Percentiles rank a stretch among this genome's conserved stretches.
phyloP scores from a whole-genome alignment of 2,888 invertebrate genomes.

The Ennomos quercinarius region DNA sequence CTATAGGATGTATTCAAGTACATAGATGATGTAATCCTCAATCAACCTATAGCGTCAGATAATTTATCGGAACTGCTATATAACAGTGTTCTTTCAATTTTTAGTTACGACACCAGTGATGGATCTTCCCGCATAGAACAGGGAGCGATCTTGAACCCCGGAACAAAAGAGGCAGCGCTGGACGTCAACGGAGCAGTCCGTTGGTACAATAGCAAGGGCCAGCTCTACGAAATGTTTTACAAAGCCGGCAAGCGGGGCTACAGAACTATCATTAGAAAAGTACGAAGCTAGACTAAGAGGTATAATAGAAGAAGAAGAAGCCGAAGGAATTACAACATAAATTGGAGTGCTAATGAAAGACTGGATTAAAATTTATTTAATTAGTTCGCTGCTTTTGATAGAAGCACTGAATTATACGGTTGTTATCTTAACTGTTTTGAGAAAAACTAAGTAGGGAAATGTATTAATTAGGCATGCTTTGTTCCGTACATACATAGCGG shows the following conservation, averaged over 20 bases:
- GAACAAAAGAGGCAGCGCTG: slow-evolving; percentile 69
- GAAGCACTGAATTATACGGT: neutral
- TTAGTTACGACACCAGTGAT: slow-evolving; percentile 81
- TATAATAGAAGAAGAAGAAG: neutral
- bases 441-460: too few species aligned
- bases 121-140: slow-evolving; percentile 83
- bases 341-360: slow-evolving; percentile 32
- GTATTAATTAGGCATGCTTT: too few species aligned
- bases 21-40: too few species aligned
- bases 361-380: slow-evolving; percentile 38
- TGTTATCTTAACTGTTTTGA: too few species aligned
- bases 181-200: slow-evolving; percentile 76
- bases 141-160: slow-evolving; percentile 67
- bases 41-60: neutral
- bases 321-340: slow-evolving; percentile 20
- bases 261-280: slow-evolving; percentile 75
- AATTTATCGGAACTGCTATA: too few species aligned
- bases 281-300: slow-evolving; percentile 40
- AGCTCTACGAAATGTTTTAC: slow-evolving; percentile 80
- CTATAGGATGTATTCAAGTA: too few species aligned
- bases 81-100: slow-evolving; percentile 37
- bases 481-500: too few species aligned
- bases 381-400: slow-evolving; percentile 18
- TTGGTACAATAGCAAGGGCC: slow-evolving; percentile 79
- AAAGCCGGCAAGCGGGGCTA: slow-evolving; percentile 81